A percentile compares a stretch with the other conserved stretches of the same genome.
Evolutionary conservation across 2,113 vertebrate species (phyloP).

Genomic region (Lagopus leucura): DNA sequence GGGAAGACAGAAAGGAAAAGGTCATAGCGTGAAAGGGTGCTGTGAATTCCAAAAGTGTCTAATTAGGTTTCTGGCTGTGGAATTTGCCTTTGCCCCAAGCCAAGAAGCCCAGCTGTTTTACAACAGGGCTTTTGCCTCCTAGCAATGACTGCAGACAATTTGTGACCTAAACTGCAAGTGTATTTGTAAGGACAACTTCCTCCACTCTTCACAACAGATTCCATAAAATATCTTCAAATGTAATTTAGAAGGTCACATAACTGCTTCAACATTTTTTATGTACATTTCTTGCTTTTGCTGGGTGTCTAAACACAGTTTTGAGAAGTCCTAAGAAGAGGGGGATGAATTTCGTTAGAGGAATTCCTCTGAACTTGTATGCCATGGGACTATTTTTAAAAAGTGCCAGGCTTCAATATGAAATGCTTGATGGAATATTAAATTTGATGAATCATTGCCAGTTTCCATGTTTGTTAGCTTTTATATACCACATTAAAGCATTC

Average conservation of each 20-base stretch:
- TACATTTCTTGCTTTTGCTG: slow-evolving; percentile 40
- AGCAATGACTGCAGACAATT: slow-evolving; percentile 65
- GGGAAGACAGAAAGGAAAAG: slow-evolving; percentile 52
- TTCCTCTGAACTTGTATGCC: slow-evolving; percentile 57
- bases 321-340: slow-evolving; percentile 16
- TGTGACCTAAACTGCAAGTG: slow-evolving; percentile 66
- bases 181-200: slow-evolving; percentile 61
- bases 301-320: neutral
- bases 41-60: slow-evolving; percentile 70
- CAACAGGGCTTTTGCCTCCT: slow-evolving; percentile 67
- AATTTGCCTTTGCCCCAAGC: slow-evolving; percentile 73
- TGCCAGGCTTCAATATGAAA: slow-evolving; percentile 72
- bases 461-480: slow-evolving; percentile 76
- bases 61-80: slow-evolving; percentile 72
- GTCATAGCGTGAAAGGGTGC: slow-evolving; percentile 60
- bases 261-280: slow-evolving; percentile 40
- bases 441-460: slow-evolving; percentile 78
- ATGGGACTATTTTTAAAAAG: slow-evolving; percentile 39
- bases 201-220: slow-evolving; percentile 55
- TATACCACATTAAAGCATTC: slow-evolving; percentile 78
- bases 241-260: slow-evolving; percentile 41
- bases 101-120: slow-evolving; percentile 74
- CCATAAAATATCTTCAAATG: slow-evolving; percentile 47
- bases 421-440: slow-evolving; percentile 79
- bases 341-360: slow-evolving; percentile 30